phyloP scores from a whole-genome alignment of 2,797 vertebrate genomes.

The Neopelma chrysocephalum region DNA sequence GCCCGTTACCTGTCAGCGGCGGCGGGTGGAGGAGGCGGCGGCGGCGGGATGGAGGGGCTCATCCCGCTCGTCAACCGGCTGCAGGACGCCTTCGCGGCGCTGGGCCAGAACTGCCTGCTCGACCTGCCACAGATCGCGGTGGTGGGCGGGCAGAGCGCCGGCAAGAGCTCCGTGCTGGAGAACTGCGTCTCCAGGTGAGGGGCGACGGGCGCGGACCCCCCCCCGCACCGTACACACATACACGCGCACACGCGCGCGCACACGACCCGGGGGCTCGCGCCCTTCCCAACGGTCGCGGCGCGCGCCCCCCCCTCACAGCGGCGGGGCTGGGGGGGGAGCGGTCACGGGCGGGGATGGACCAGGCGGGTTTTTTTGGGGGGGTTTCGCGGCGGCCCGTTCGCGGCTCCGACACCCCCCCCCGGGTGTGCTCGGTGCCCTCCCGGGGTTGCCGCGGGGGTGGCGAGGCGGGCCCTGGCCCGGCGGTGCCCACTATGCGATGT shows the following conservation, averaged over 20 bases:
- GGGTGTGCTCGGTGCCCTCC: not conserved
- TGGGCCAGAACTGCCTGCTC: conserved; percentile 90
- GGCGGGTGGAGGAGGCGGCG: not conserved
- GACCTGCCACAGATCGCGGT: conserved; percentile 95
- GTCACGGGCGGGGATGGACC: not conserved
- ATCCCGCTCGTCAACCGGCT: conserved; percentile 93
- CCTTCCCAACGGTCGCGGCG: not conserved
- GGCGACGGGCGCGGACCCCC: not conserved
- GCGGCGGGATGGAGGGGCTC: conserved; percentile 88
- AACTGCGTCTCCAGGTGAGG: conserved; percentile 94
- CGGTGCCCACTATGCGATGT: not conserved
- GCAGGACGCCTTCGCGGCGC: conserved; percentile 92
- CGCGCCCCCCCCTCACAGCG: not conserved
- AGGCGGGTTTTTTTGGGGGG: not conserved
- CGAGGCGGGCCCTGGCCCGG: not conserved
- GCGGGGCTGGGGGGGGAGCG: too few species aligned
- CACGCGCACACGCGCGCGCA: too few species aligned
- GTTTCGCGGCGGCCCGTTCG: not conserved
- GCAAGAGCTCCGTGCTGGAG: conserved; percentile 95
- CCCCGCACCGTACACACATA: too few species aligned
- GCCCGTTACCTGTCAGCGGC: conserved; percentile 67
- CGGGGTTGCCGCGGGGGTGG: not conserved
- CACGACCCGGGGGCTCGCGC: not conserved
- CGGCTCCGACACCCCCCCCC: not conserved
- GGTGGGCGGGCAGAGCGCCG: conserved; percentile 94